Evolutionary conservation across 2,888 invertebrate genomes (phyloP), one percentile per base, ranked within the genome.

Genomic region (Lumbricus terrestris): DNA sequence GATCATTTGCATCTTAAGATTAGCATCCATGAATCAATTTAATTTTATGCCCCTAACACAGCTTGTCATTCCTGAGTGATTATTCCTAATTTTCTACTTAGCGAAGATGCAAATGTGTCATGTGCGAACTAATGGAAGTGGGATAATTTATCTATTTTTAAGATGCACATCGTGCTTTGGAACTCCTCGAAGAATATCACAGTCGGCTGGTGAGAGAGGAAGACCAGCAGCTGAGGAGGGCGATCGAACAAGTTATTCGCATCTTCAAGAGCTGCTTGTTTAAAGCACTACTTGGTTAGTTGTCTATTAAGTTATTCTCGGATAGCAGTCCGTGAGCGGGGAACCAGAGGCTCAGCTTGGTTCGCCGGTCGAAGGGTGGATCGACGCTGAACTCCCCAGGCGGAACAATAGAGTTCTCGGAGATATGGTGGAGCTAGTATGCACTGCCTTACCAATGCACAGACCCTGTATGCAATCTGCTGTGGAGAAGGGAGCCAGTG

Each of bases 221-320:
- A 85, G 90, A 90, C 20, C 35, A 85, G 35, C 47, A n/a, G 54
- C 88, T 90, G 54, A 85, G 88, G 88, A 90, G 42, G 34, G 90
- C 90, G 33, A 90, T 90, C 23, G 90, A 90, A 42, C 83, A 90
- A 42, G 90, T 90, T 33, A 90, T 90, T 33, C 90, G 90, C 47
- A 90, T 90, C n/a, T 90, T 90, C 88, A 90, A 90, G 90, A 90
- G 88, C 47, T 90, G 90, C 88, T 88, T 90, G 54, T 90, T 90
- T 82, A 83, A 90, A 82, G 88, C 90, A 23, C 88, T 90, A n/a
- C 42, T 90, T 33, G 90, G 90, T 90, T 88, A 88, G 40, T 42
- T 11, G 8, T 20, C 34, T 88, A 4, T 33, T 88, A 8, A 18
- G n/a, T n/a, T 34, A 69, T 69, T 69, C 40, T 40, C 40, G n/a